Percentiles rank a stretch among this genome's conserved stretches.
Conservation (phyloP, 2,888 invertebrate species). For the Dicyrtomina minuta region DNA sequence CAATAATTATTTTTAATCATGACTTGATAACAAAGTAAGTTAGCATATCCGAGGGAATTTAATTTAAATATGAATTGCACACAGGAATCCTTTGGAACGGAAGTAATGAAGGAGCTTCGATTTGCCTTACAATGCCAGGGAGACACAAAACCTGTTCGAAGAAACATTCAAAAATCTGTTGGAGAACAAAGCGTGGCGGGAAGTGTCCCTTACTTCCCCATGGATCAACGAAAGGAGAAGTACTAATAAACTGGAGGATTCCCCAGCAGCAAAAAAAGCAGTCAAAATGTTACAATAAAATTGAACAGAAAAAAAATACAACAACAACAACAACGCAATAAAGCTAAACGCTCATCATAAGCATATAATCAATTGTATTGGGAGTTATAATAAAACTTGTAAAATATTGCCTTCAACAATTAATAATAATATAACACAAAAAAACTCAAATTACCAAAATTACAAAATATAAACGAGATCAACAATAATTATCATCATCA, state of each 20-base stretch:
- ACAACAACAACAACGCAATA: too few relatives aligned
- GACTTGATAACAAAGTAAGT: too few relatives aligned
- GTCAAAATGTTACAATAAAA: not conserved
- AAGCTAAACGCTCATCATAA: too few relatives aligned
- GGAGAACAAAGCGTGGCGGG: slow-evolving; percentile 43
- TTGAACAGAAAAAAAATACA: not conserved
- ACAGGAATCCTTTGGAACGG: slow-evolving; percentile 51
- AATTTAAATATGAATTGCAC: not conserved
- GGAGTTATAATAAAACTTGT: too few relatives aligned
- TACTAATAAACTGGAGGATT: not conserved
- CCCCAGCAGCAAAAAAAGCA: not conserved
- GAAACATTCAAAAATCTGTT: slow-evolving; percentile 38
- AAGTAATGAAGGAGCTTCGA: slow-evolving; percentile 54
- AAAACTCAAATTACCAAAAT: too few relatives aligned
- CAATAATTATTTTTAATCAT: too few relatives aligned
- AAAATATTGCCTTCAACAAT: too few relatives aligned
- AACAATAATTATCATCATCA: too few relatives aligned
- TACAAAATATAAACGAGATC: too few relatives aligned
- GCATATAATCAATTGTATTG: too few relatives aligned
- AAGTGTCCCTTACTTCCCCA: slow-evolving; percentile 50
- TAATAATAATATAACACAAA: too few relatives aligned
- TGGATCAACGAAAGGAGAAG: slow-evolving; percentile 20
- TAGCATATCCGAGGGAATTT: too few relatives aligned
- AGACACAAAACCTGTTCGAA: slow-evolving; percentile 53
- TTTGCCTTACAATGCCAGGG: slow-evolving; percentile 54